Conservation (phyloP, 2,888 invertebrate genomes). For the Watsonalla cultraria region DNA sequence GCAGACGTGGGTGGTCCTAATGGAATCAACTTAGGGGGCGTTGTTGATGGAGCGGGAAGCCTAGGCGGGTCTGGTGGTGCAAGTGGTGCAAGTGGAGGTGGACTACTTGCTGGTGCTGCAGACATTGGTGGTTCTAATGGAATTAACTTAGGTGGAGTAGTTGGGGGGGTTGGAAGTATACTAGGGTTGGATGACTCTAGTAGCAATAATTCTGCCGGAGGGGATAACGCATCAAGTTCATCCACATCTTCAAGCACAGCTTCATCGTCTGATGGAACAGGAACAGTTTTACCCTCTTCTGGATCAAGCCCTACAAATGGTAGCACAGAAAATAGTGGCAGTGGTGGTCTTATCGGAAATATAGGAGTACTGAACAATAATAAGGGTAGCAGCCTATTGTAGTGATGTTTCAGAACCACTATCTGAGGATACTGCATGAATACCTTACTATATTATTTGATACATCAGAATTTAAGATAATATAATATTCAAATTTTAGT, state of each 20-base stretch:
- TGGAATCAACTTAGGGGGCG: neutral
- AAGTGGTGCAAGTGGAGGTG: slow-evolving; percentile 3
- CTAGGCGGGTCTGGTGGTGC: slow-evolving; percentile 1
- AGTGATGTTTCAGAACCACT: too few species aligned
- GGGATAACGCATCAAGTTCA: too few species aligned
- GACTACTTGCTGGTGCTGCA: slow-evolving; percentile 10
- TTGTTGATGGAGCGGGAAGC: neutral
- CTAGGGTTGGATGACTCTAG: neutral
- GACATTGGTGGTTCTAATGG: slow-evolving; percentile 11
- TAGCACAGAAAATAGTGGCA: neutral
- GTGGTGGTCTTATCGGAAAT: neutral
- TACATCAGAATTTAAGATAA: too few species aligned
- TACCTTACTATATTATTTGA: too few species aligned
- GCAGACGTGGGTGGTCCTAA: neutral
- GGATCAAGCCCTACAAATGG: too few species aligned
- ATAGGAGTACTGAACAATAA: neutral
- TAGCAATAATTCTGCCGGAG: too few species aligned
- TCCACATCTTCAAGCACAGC: neutral
- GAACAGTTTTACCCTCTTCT: too few species aligned
- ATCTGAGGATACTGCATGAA: too few species aligned
- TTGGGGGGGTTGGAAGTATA: neutral
- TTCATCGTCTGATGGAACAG: neutral
- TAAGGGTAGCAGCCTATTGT: neutral
- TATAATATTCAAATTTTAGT: too few species aligned
- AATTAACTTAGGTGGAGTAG: slow-evolving; percentile 5